phyloP scores from a whole-genome alignment of 2,888 invertebrate species.

The Molanna angustata region DNA sequence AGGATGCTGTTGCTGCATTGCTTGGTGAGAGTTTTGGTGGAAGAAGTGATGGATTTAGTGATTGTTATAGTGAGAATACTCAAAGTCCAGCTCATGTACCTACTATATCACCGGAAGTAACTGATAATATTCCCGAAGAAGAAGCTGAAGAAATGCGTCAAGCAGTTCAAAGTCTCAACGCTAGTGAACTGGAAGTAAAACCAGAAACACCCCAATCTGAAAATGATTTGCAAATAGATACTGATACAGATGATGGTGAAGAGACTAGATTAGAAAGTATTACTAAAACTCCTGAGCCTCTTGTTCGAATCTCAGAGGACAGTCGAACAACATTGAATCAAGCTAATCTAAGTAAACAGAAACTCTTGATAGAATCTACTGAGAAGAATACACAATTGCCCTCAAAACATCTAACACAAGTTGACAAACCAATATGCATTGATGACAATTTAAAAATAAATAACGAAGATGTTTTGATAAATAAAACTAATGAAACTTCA shows the following conservation, averaged over 20 bases:
- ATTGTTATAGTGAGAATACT: conserved; percentile 55
- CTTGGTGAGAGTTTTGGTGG: conserved; percentile 83
- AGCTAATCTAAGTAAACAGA: conserved; percentile 37
- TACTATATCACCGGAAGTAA: conserved; percentile 44
- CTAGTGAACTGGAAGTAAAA: conserved; percentile 69
- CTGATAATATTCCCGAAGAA: conserved; percentile 62
- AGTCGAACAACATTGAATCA: conserved; percentile 25
- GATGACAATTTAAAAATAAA: conserved; percentile 30
- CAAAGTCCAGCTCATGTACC: conserved; percentile 51
- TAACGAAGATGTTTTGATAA: conserved; percentile 1
- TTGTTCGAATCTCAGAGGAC: neutral
- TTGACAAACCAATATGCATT: conserved; percentile 32
- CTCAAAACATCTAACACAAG: neutral
- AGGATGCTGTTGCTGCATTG: conserved; percentile 86
- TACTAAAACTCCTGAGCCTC: conserved; percentile 42
- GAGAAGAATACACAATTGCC: neutral
- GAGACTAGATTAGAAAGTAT: conserved; percentile 52
- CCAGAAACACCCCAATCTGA: conserved; percentile 85
- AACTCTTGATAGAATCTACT: neutral
- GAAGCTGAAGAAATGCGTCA: conserved; percentile 82
- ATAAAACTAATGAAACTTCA: conserved; percentile 36
- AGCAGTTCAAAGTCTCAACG: conserved; percentile 77
- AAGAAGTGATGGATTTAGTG: conserved; percentile 54
- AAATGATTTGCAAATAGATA: conserved; percentile 79
- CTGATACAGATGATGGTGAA: conserved; percentile 76